phyloP scores from a whole-genome alignment of 2,888 invertebrate species.

The Melangyna quadrimaculata region DNA sequence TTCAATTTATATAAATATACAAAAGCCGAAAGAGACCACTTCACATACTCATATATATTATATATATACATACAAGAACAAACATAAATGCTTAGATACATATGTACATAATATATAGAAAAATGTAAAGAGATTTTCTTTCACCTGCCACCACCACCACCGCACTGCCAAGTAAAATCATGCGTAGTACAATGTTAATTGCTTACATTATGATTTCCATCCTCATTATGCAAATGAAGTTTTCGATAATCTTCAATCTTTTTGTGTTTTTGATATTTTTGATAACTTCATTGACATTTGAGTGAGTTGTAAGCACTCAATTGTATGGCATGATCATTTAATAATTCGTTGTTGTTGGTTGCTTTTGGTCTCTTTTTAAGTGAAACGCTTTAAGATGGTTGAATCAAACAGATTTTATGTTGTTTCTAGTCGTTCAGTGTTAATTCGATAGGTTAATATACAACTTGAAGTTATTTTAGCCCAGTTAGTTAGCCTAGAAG shows the following conservation, averaged over 20 bases:
- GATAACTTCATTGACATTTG: constrained; percentile 54
- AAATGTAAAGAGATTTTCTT: constrained; percentile 66
- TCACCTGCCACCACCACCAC: constrained; percentile 36
- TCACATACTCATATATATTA: constrained; percentile 58
- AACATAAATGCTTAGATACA: neutral
- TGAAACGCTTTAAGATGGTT: neutral
- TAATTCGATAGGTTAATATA: neutral
- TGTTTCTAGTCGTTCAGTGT: constrained; percentile 42
- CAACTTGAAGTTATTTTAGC: too few species aligned
- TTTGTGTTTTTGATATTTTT: constrained; percentile 17
- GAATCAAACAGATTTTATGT: neutral
- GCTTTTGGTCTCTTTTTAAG: constrained; percentile 79
- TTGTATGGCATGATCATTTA: constrained; percentile 74
- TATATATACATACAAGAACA: constrained; percentile 31
- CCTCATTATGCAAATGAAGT: constrained; percentile 52
- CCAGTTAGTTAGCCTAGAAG: too few species aligned
- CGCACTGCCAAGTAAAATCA: constrained; percentile 24
- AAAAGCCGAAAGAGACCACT: constrained; percentile 68
- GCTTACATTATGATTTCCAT: constrained; percentile 20
- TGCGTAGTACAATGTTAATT: constrained; percentile 53
- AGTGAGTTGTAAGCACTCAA: constrained; percentile 22
- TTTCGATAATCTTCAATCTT: constrained; percentile 25
- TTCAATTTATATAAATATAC: neutral
- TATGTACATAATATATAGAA: constrained; percentile 23
- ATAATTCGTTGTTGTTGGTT: constrained; percentile 81